Conservation (phyloP, 1,140 invertebrate species). For the Penaeus chinensis region DNA sequence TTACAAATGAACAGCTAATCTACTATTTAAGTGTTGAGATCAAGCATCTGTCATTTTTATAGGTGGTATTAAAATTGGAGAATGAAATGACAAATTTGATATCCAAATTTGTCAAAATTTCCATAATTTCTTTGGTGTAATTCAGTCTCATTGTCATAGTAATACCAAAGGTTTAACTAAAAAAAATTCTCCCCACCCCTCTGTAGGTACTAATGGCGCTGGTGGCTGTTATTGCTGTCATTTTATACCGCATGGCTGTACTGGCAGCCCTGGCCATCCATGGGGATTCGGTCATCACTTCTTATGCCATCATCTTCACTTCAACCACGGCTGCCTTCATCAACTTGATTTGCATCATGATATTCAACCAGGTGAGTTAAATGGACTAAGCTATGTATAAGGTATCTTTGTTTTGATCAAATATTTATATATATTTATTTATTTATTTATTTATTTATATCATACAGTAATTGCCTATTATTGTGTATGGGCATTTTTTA, state of each 20-base stretch:
- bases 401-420: not conserved
- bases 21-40: no score
- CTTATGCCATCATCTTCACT: constrained; percentile 82
- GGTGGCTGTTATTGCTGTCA: constrained; percentile 88
- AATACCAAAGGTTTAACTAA: not conserved
- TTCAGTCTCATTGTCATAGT: not conserved
- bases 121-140: no score
- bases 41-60: no score
- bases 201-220: constrained; percentile 81
- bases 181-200: not conserved
- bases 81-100: no score
- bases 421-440: not conserved
- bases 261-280: constrained; percentile 76
- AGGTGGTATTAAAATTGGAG: no score
- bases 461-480: no score
- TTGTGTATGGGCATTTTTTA: not conserved
- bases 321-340: constrained; percentile 86
- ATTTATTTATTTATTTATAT: not conserved
- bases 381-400: not conserved
- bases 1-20: no score
- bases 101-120: no score
- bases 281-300: constrained; percentile 73
- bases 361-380: constrained; percentile 84
- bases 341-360: constrained; percentile 86
- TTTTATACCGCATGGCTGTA: constrained; percentile 91